phyloP scores from a whole-genome alignment of 2,888 invertebrate genomes.

The Amphipyra berbera region DNA sequence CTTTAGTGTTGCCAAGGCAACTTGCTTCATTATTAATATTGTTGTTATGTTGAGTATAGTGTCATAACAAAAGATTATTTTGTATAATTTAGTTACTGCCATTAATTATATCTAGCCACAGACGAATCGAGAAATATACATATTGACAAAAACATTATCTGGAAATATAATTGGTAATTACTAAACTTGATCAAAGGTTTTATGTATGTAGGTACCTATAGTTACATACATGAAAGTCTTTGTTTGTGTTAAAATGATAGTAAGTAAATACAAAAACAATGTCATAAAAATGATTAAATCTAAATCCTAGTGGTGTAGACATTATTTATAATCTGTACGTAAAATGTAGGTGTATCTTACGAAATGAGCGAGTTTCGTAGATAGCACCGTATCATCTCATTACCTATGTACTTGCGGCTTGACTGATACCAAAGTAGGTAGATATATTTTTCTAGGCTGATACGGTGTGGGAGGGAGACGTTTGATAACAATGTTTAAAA shows the following conservation, averaged over 20 bases:
- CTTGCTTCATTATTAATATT: conserved; percentile 15
- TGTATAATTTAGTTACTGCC: conserved; percentile 17
- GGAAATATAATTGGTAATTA: conserved; percentile 3
- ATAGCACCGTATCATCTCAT: conserved; percentile 54
- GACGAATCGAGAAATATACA: not conserved
- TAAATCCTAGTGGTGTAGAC: conserved; percentile 1
- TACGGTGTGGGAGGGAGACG: conserved; percentile 31
- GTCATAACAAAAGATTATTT: conserved; percentile 30
- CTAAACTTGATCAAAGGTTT: no score
- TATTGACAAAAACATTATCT: not conserved
- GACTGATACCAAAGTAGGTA: conserved; percentile 5
- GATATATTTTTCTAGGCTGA: no score
- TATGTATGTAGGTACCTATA: no score
- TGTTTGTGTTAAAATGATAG: conserved; percentile 8
- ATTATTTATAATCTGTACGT: not conserved
- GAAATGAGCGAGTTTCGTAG: conserved; percentile 46
- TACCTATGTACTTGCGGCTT: conserved; percentile 15
- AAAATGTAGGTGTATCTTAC: conserved; percentile 20
- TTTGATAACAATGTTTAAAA: conserved; percentile 49
- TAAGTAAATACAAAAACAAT: conserved; percentile 10
- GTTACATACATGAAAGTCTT: not conserved
- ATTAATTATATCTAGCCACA: conserved; percentile 8
- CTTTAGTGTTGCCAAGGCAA: conserved; percentile 18
- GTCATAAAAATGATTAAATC: conserved; percentile 4
- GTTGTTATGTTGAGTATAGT: conserved; percentile 26